A percentile compares a stretch with the other conserved stretches of the same genome.
phyloP scores from a whole-genome alignment of 2,888 invertebrate genomes.

The Rhagonycha fulva region DNA sequence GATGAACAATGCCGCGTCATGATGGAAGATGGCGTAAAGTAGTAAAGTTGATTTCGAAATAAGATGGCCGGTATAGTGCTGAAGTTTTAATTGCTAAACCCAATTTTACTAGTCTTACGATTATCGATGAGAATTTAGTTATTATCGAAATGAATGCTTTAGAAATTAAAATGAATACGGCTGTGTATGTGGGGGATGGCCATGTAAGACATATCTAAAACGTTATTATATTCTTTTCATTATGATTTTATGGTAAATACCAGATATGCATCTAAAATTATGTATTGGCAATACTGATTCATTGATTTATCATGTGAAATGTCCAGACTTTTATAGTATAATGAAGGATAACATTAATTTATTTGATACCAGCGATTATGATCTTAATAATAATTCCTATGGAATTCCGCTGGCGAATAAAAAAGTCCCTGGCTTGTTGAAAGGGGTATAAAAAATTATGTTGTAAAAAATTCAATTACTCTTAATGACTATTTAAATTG shows the following conservation, averaged over 20 bases:
- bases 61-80: slow-evolving; percentile 41
- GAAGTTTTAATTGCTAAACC: slow-evolving; percentile 33
- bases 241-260: slow-evolving; percentile 16
- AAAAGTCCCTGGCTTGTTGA: slow-evolving; percentile 41
- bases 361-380: slow-evolving; percentile 40
- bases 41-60: slow-evolving; percentile 36
- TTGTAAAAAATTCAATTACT: slow-evolving; percentile 3
- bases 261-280: slow-evolving; percentile 14
- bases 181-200: slow-evolving; percentile 34
- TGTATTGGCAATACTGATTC: slow-evolving; percentile 35
- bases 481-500: slow-evolving; percentile 14
- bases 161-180: slow-evolving; percentile 33
- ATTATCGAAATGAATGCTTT: slow-evolving; percentile 19
- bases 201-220: slow-evolving; percentile 40
- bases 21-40: slow-evolving; percentile 45
- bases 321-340: slow-evolving; percentile 22
- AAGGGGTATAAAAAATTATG: slow-evolving; percentile 30
- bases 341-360: slow-evolving; percentile 21
- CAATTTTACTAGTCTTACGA: slow-evolving; percentile 30
- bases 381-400: no score
- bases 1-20: slow-evolving; percentile 44
- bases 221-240: slow-evolving; percentile 43
- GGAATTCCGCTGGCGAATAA: slow-evolving; percentile 34
- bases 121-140: slow-evolving; percentile 28
- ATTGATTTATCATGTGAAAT: slow-evolving; percentile 26